Conservation (phyloP, 2,888 invertebrate genomes). For the Rhingia rostrata region DNA sequence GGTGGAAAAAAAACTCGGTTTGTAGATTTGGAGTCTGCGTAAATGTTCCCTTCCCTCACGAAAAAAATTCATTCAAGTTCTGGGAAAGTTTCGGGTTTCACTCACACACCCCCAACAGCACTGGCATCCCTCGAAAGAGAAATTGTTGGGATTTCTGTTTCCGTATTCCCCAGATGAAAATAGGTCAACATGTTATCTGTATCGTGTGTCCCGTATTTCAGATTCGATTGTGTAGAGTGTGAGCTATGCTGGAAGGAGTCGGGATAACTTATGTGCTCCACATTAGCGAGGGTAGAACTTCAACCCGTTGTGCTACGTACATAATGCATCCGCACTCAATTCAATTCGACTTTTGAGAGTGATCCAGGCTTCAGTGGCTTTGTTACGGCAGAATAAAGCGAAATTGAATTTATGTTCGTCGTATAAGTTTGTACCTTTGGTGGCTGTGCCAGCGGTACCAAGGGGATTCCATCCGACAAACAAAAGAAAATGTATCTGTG, state of each 20-base stretch:
- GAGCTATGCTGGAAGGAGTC: not conserved
- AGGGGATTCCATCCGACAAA: not conserved
- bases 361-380: constrained; percentile 56
- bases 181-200: constrained; percentile 51
- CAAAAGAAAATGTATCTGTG: not conserved
- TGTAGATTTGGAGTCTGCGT: constrained; percentile 27
- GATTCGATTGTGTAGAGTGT: not conserved
- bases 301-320: constrained; percentile 22
- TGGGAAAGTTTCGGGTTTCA: constrained; percentile 30
- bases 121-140: constrained; percentile 4
- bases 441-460: not conserved
- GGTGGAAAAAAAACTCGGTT: constrained; percentile 3
- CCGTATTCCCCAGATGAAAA: constrained; percentile 4
- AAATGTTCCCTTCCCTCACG: constrained; percentile 5
- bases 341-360: constrained; percentile 43
- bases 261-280: not conserved
- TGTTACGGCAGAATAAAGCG: constrained; percentile 25
- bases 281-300: not conserved
- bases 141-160: constrained; percentile 3
- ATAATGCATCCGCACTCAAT: constrained; percentile 55
- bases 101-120: constrained; percentile 6
- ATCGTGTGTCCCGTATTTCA: constrained; percentile 16
- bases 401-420: constrained; percentile 27
- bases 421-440: no score
- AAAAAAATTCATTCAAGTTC: not conserved